Evolutionary conservation across 2,797 vertebrate genomes (phyloP), one percentile per base, ranked within the genome.

Genomic region (Eulemur mongoz): DNA sequence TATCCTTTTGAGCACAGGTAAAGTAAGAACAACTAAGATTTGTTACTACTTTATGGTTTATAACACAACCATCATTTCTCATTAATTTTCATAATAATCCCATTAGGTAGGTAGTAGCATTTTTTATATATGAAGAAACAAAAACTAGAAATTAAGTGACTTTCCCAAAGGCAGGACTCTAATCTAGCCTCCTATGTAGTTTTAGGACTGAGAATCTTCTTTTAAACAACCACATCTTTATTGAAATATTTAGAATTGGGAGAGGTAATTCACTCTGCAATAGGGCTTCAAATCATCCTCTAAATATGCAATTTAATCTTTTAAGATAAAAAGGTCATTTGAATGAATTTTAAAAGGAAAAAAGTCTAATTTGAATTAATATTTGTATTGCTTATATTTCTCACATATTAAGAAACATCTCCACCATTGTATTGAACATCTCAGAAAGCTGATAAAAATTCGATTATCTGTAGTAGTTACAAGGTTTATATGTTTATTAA

Each of bases 391-490:
- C 50, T 94, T 96, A 95, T 32, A 97, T 40, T 89, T 91, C 94
- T 96, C 63, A 75, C 81, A 78, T 45, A 43, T 38, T 27, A 94
- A 96, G 72, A 96, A 96, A 95, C 32, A 84, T 32, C 40, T 89
- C 30, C 65, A 83, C 48, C 30, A 73, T 0, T 84, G 32, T 69
- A 82, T 52, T 93, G 93, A 79, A 87, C 2, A 94, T 83, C 32
- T 73, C 35, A 43, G n/a, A 83, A 97, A 96, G 50, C 11, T 89
- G 52, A 69, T 35, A 94, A 54, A 93, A 90, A 67, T 67, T 84
- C 69, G 86, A 3, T 89, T 89, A 79, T 92, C 35, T 93, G 1
- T 65, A 78, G 22, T 25, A 76, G 57, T 85, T 78, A 69, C 2
- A 92, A 35, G 52, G n/a, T 30, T 87, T 72, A 48, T 30, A 69